Evolutionary conservation across 2,797 vertebrate species (phyloP).

Genomic region (Lutjanus argentimaculatus): DNA sequence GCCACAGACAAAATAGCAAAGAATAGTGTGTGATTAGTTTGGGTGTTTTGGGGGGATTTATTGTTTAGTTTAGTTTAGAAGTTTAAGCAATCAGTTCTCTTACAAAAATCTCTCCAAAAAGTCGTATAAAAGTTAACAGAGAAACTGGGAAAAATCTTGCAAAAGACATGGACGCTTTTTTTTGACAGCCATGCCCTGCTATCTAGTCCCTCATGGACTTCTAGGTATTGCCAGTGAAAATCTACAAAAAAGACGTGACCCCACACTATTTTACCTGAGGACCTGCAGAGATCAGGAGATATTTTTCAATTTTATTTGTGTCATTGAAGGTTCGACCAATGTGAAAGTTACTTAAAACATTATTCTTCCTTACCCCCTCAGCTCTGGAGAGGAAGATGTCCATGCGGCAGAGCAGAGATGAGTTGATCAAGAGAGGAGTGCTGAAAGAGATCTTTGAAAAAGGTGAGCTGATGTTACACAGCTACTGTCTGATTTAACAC

Average conservation of each 20-base stretch:
- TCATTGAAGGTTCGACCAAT: background rate
- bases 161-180: background rate
- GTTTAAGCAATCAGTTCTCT: too few relatives aligned
- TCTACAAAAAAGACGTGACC: background rate
- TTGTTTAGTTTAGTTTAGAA: too few relatives aligned
- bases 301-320: background rate
- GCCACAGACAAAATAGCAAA: background rate
- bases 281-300: background rate
- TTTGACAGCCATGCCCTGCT: background rate
- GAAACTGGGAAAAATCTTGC: background rate
- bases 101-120: background rate
- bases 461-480: constrained; percentile 86
- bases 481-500: constrained; percentile 6
- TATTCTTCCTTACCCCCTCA: constrained; percentile 65
- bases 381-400: constrained; percentile 99
- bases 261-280: background rate
- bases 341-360: constrained; percentile 19
- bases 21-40: background rate
- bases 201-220: background rate
- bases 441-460: constrained; percentile 99
- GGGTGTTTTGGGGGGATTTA: too few relatives aligned
- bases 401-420: constrained; percentile 96
- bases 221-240: background rate
- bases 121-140: background rate
- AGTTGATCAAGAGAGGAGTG: constrained; percentile 97